A percentile compares a stretch with the other conserved stretches of the same genome.
Evolutionary conservation across 2,113 vertebrate genomes (phyloP).

Genomic region (Chunga burmeisteri): DNA sequence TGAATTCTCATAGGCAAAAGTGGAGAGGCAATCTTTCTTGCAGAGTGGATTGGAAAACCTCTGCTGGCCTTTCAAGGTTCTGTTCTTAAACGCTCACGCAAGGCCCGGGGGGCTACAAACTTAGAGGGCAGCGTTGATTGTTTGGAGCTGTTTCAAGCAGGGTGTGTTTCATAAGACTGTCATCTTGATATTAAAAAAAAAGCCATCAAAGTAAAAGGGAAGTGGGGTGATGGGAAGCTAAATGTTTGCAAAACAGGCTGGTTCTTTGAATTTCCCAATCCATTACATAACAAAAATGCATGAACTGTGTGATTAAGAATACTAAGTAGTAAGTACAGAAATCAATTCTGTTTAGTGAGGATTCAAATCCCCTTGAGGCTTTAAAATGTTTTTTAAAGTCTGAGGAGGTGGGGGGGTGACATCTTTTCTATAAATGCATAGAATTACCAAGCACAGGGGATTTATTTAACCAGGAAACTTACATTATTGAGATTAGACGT

Average conservation of each 20-base stretch:
- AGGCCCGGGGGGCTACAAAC: neutral
- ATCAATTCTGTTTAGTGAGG: conserved; percentile 64
- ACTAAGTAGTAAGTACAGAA: conserved; percentile 52
- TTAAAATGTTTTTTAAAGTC: conserved; percentile 64
- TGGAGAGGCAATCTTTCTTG: conserved; percentile 18
- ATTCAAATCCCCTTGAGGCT: conserved; percentile 66
- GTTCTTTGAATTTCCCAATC: conserved; percentile 23
- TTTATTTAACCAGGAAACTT: conserved; percentile 76
- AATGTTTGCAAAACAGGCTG: conserved; percentile 22
- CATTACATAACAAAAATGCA: conserved; percentile 49
- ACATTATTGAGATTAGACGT: conserved; percentile 79
- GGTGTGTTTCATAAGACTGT: neutral
- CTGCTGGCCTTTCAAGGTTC: conserved; percentile 3
- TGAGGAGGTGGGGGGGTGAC: conserved; percentile 30
- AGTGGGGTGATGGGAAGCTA: neutral
- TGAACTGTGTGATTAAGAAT: conserved; percentile 41
- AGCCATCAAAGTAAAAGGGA: neutral
- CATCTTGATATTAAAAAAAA: neutral
- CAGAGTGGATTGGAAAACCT: conserved; percentile 30
- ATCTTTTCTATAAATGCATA: conserved; percentile 64
- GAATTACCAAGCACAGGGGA: conserved; percentile 65
- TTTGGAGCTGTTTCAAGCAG: neutral
- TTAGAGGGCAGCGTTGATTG: neutral
- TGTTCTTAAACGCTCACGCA: neutral
- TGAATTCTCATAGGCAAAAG: neutral